Percentiles rank a stretch among this genome's conserved stretches.
These are phyloP conservation scores for Myocastor coypus DNA, from an alignment of 2,113 vertebrate genomes.

Conservation along the genomic window DNA sequence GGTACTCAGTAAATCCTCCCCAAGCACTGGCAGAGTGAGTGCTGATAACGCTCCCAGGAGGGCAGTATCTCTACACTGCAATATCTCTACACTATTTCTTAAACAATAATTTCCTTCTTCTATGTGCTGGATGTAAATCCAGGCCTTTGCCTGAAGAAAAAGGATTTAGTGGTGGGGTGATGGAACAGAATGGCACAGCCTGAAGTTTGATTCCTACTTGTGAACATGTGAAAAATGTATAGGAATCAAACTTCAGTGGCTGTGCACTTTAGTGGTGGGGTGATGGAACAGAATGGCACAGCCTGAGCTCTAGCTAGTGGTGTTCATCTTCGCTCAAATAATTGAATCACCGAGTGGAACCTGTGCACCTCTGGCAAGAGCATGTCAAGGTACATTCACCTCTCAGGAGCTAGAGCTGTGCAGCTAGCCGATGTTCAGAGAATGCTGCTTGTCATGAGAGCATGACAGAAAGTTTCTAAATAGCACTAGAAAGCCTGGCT, in stretches of 20 bases:
- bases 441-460: neutral
- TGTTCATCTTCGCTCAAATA: neutral
- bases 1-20: neutral
- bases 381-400: fast-evolving
- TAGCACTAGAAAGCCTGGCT: neutral
- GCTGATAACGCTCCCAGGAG: neutral
- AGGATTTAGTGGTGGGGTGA: fast-evolving
- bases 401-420: neutral
- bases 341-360: too few species aligned
- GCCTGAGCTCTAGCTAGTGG: too few species aligned
- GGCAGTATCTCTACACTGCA: neutral
- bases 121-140: neutral
- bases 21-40: fast-evolving
- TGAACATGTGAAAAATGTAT: too few species aligned
- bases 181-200: fast-evolving
- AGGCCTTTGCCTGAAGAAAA: neutral
- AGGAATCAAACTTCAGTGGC: too few species aligned
- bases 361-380: neutral
- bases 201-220: too few species aligned
- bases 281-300: fast-evolving
- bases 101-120: neutral
- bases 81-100: neutral
- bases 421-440: neutral
- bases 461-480: neutral
- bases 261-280: fast-evolving